phyloP scores from a whole-genome alignment of 2,797 vertebrate species.

The Gallirallus australis region DNA sequence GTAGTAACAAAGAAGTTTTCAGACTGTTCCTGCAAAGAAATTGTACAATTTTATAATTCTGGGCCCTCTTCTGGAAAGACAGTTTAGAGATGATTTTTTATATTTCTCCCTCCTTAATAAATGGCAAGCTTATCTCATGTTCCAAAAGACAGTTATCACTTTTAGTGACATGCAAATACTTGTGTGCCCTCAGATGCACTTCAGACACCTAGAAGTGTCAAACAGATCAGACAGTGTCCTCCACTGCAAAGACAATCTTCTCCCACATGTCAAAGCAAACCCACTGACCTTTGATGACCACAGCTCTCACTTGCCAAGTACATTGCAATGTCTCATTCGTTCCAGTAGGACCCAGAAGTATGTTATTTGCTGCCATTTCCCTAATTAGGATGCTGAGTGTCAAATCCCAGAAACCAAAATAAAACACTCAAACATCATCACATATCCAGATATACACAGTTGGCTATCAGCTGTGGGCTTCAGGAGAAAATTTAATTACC shows the following conservation, averaged over 20 bases:
- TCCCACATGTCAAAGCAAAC: not conserved
- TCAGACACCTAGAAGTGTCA: not conserved
- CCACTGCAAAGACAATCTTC: not conserved
- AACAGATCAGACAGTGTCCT: not conserved
- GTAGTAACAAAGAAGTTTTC: not conserved
- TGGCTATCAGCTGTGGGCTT: not conserved
- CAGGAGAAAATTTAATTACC: constrained; percentile 28
- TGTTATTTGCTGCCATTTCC: not conserved
- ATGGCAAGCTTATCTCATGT: not conserved
- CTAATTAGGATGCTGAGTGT: not conserved
- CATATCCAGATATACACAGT: not conserved
- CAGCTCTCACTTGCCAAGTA: not conserved
- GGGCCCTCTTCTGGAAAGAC: not conserved
- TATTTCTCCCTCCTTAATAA: not conserved
- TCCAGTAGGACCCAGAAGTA: not conserved
- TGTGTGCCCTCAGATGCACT: not conserved
- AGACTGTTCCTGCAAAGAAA: not conserved
- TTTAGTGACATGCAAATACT: not conserved
- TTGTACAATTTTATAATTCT: not conserved
- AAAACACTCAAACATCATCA: not conserved
- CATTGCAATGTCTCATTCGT: not conserved
- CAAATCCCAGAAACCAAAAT: not conserved
- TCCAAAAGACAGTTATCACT: not conserved
- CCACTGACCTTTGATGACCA: not conserved
- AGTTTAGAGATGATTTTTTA: not conserved